Conservation (phyloP, 2,113 vertebrate genomes). For the Oriolus oriolus region DNA sequence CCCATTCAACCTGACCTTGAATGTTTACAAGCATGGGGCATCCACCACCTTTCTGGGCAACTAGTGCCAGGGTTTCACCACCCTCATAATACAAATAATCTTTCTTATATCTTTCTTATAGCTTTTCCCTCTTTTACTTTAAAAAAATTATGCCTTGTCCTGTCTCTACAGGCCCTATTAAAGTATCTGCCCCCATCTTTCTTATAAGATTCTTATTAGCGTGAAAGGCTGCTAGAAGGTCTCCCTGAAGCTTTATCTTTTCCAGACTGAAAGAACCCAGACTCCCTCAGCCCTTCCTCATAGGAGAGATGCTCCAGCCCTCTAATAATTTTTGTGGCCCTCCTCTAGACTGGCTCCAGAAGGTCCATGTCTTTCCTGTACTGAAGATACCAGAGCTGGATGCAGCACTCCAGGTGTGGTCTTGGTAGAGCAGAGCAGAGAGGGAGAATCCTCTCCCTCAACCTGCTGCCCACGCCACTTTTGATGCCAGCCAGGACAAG, state of each 20-base stretch:
- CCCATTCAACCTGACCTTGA: background rate
- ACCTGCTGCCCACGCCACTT: background rate
- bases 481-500: background rate
- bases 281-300: background rate
- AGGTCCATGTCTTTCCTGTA: background rate
- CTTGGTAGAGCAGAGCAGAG: background rate
- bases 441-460: background rate
- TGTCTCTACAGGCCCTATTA: background rate
- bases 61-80: background rate
- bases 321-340: background rate
- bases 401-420: background rate
- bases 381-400: background rate
- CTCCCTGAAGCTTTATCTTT: background rate
- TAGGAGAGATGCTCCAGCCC: background rate
- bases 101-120: background rate
- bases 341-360: background rate
- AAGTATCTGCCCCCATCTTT: background rate
- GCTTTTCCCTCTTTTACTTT: background rate
- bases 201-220: background rate
- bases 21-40: background rate
- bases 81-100: background rate
- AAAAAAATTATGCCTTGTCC: background rate
- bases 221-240: background rate
- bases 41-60: background rate
- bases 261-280: background rate